Evolutionary conservation across 2,113 vertebrate species (phyloP).

Genomic region (Coturnix japonica): DNA sequence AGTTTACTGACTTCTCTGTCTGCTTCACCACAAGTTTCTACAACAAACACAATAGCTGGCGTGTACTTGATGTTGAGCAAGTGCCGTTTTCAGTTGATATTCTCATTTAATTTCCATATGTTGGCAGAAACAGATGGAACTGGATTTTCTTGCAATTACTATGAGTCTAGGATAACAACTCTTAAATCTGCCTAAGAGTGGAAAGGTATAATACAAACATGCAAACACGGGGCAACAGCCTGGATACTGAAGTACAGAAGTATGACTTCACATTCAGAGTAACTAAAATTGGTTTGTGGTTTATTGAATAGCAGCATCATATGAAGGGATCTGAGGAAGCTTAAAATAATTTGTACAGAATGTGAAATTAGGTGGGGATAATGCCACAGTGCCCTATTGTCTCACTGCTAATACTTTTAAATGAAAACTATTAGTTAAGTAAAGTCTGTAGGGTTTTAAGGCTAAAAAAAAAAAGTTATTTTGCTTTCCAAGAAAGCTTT

Average conservation of each 20-base stretch:
- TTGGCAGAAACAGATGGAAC: slow-evolving; percentile 64
- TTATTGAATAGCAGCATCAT: not conserved
- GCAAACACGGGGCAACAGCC: not conserved
- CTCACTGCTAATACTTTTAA: slow-evolving; percentile 21
- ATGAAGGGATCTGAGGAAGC: not conserved
- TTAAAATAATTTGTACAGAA: not conserved
- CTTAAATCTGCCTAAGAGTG: slow-evolving; percentile 21
- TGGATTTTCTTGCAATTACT: slow-evolving; percentile 64
- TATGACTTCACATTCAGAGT: not conserved
- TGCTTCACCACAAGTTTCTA: slow-evolving; percentile 25
- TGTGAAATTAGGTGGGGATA: not conserved
- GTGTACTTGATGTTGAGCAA: slow-evolving; percentile 20
- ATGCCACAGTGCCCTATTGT: not conserved
- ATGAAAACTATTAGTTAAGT: slow-evolving; percentile 31
- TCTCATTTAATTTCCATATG: slow-evolving; percentile 61
- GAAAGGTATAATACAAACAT: slow-evolving; percentile 7
- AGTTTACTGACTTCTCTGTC: not conserved
- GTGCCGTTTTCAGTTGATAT: slow-evolving; percentile 37
- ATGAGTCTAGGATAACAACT: slow-evolving; percentile 40
- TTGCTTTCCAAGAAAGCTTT: not conserved
- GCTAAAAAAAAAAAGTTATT: not conserved
- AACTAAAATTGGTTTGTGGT: not conserved
- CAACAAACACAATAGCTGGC: slow-evolving; percentile 46
- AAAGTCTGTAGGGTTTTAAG: not conserved
- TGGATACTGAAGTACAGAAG: not conserved